These are phyloP conservation scores for Talpa occidentalis DNA, from an alignment of 2,113 vertebrate genomes.

Conservation along the genomic window DNA sequence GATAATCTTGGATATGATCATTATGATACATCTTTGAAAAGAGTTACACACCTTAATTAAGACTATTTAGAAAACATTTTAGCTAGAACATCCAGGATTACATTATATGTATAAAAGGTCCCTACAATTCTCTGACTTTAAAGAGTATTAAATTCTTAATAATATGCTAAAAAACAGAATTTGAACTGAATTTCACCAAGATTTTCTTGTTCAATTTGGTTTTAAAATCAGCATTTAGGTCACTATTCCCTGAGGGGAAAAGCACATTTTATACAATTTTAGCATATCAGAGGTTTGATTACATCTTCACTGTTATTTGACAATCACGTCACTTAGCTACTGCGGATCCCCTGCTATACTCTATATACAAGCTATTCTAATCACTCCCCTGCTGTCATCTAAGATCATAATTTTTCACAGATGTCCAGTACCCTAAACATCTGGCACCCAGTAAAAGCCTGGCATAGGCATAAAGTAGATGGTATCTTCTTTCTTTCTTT, in stretches of 20 bases:
- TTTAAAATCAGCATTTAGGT: conserved; percentile 24
- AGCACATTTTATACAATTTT: not conserved
- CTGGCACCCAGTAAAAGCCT: not conserved
- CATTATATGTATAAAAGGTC: not conserved
- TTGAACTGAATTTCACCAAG: conserved; percentile 52
- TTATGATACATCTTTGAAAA: not conserved
- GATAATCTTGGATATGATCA: not conserved
- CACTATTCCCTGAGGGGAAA: conserved; percentile 7
- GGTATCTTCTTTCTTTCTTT: too few relatives aligned
- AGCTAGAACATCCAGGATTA: not conserved
- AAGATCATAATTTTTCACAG: not conserved
- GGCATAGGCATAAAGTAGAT: not conserved
- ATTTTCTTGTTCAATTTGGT: not conserved
- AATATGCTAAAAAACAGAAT: not conserved
- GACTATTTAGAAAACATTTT: conserved; percentile 43
- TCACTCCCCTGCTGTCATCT: not conserved
- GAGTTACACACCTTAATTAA: not conserved
- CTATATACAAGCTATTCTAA: not conserved
- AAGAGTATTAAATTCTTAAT: not conserved
- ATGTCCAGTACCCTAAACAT: not conserved
- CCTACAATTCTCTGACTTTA: not conserved
- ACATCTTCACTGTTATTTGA: not conserved
- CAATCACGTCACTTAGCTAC: not conserved
- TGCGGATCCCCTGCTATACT: not conserved
- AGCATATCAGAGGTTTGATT: not conserved